phyloP scores from a whole-genome alignment of 2,113 vertebrate species.

The Caretta caretta region DNA sequence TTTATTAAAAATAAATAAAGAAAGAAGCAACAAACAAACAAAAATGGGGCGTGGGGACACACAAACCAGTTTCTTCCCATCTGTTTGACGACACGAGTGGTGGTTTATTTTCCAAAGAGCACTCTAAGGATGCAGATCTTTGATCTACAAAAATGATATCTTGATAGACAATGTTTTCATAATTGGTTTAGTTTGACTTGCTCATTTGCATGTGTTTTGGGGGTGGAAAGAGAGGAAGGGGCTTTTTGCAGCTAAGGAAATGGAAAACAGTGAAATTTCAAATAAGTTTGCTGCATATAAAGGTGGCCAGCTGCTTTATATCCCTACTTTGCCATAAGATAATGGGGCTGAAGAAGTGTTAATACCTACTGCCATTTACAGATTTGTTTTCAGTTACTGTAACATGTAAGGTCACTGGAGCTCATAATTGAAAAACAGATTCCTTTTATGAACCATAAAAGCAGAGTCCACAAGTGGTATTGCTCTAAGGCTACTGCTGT shows the following conservation, averaged over 20 bases:
- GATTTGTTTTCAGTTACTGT: conserved; percentile 44
- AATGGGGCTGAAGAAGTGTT: conserved; percentile 53
- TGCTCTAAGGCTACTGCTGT: conserved; percentile 18
- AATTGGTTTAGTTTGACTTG: not conserved
- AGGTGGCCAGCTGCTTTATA: conserved; percentile 26
- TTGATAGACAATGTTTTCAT: not conserved
- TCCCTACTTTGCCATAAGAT: conserved; percentile 34
- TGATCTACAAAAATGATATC: not conserved
- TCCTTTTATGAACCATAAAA: conserved; percentile 61
- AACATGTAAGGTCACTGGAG: conserved; percentile 67
- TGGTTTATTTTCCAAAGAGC: accelerated
- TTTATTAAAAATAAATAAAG: not conserved
- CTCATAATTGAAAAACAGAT: conserved; percentile 72
- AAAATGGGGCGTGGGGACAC: not conserved
- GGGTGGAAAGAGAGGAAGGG: not conserved
- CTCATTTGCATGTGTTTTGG: not conserved
- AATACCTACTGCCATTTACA: conserved; percentile 21
- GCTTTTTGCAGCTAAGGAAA: not conserved
- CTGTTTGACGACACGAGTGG: not conserved
- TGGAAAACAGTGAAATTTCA: conserved; percentile 12
- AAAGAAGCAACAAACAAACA: not conserved
- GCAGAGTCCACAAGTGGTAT: conserved; percentile 46
- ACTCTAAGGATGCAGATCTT: not conserved
- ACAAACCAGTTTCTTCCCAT: accelerated
- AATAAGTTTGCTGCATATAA: conserved; percentile 15